phyloP scores from a whole-genome alignment of 1,140 invertebrate species.

The Diplogasteroides magnus region DNA sequence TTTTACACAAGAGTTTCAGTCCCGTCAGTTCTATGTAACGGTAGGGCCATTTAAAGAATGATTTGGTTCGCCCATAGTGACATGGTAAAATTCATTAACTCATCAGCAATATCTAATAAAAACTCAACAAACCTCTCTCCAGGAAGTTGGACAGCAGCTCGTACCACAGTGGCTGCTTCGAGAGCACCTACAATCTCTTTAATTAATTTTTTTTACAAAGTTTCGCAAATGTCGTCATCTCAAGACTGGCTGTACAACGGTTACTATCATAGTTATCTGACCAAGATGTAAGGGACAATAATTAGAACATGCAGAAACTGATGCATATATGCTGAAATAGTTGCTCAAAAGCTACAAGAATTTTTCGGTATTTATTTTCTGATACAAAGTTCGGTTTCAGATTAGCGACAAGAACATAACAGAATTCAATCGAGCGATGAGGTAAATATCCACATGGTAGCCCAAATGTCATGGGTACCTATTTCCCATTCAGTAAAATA shows the following conservation, averaged over 20 bases:
- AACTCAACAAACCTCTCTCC: no score
- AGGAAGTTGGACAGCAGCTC: conserved; percentile 95
- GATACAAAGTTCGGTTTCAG: background rate
- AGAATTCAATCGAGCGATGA: background rate
- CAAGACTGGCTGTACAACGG: no score
- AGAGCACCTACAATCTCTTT: conserved; percentile 66
- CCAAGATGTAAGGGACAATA: no score
- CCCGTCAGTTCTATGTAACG: no score
- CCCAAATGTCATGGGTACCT: background rate
- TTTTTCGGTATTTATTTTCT: background rate
- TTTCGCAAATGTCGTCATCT: no score
- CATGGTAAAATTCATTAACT: no score
- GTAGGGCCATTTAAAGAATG: no score
- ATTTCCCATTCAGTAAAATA: background rate
- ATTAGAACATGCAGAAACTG: background rate
- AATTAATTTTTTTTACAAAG: background rate
- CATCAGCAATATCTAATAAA: no score
- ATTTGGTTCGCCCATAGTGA: no score
- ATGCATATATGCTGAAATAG: background rate
- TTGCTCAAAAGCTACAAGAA: background rate
- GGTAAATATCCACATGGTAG: background rate
- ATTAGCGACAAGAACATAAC: no score
- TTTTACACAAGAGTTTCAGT: no score
- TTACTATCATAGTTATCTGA: no score
- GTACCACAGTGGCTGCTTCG: conserved; percentile 95